A percentile compares a stretch with the other conserved stretches of the same genome.
Evolutionary conservation across 2,113 vertebrate genomes (phyloP).

Genomic region (Clupea harengus): DNA sequence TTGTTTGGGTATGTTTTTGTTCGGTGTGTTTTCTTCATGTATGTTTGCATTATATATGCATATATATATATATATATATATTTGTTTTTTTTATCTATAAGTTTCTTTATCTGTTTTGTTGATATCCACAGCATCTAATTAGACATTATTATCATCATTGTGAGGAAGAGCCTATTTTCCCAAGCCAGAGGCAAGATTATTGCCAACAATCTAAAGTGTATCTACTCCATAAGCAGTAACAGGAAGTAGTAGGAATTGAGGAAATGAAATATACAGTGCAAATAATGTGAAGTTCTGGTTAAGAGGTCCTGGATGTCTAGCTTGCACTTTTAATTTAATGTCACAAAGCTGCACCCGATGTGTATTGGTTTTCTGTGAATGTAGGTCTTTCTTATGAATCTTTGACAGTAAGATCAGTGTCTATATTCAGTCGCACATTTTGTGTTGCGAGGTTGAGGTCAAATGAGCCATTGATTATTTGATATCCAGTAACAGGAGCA

Average conservation of each 20-base stretch:
- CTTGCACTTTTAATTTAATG: background rate
- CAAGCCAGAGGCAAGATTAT: background rate
- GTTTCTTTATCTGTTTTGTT: background rate
- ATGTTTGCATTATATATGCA: conserved; percentile 30
- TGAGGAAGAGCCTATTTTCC: background rate
- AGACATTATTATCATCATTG: background rate
- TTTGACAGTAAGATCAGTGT: no score
- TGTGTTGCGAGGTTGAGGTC: no score
- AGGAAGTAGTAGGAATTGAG: background rate
- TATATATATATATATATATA: background rate
- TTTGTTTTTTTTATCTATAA: background rate
- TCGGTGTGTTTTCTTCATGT: conserved; percentile 35
- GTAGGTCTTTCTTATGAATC: no score
- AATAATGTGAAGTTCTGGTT: background rate
- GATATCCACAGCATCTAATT: background rate
- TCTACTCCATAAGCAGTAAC: background rate
- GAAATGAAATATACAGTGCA: background rate
- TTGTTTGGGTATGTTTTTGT: conserved; percentile 12
- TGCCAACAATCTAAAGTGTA: background rate
- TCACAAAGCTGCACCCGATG: background rate
- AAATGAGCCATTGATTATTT: no score
- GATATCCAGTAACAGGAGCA: no score
- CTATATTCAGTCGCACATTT: no score
- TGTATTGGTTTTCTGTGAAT: no score
- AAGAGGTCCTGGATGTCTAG: no score